Evolutionary conservation across 2,888 invertebrate species (phyloP).

Genomic region (Cryptophagus acutangulus): DNA sequence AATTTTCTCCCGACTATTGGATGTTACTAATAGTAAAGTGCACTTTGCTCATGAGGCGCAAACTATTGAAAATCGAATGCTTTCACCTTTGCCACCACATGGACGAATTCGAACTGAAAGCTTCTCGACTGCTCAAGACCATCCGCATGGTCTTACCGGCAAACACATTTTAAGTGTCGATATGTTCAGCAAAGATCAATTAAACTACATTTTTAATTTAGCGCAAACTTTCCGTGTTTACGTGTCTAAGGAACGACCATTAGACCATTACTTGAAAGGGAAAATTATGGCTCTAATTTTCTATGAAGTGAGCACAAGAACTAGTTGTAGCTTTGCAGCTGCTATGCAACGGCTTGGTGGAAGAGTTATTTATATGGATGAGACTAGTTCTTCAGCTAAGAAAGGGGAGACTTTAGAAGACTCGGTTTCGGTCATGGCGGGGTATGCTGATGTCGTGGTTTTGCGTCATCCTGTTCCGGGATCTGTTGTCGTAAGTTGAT

Average conservation of each 20-base stretch:
- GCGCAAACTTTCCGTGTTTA: slow-evolving; percentile 82
- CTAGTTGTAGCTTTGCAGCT: slow-evolving; percentile 91
- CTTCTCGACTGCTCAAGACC: slow-evolving; percentile 24
- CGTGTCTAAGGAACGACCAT: slow-evolving; percentile 74
- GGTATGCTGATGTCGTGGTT: slow-evolving; percentile 91
- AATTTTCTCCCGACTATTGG: slow-evolving; percentile 50
- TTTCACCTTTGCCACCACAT: slow-evolving; percentile 34
- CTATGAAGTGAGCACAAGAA: slow-evolving; percentile 96
- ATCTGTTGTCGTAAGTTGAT: slow-evolving; percentile 71
- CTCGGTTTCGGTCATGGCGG: slow-evolving; percentile 80
- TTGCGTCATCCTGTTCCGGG: slow-evolving; percentile 90
- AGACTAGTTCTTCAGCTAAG: slow-evolving; percentile 84
- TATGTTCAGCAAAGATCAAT: slow-evolving; percentile 79
- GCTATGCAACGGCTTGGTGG: slow-evolving; percentile 98
- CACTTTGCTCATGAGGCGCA: slow-evolving; percentile 53
- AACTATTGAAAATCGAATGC: slow-evolving; percentile 14
- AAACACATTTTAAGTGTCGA: slow-evolving; percentile 82
- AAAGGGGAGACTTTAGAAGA: slow-evolving; percentile 96
- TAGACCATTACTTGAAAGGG: slow-evolving; percentile 84
- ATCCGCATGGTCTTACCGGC: slow-evolving; percentile 56
- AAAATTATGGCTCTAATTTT: slow-evolving; percentile 95
- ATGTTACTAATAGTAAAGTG: slow-evolving; percentile 44
- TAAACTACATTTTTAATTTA: slow-evolving; percentile 90
- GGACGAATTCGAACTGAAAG: slow-evolving; percentile 34
- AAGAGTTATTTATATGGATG: slow-evolving; percentile 84